Base-by-base conservation (phyloP, 2,797 vertebrate genomes). In the Mastacembelus armatus region DNA sequence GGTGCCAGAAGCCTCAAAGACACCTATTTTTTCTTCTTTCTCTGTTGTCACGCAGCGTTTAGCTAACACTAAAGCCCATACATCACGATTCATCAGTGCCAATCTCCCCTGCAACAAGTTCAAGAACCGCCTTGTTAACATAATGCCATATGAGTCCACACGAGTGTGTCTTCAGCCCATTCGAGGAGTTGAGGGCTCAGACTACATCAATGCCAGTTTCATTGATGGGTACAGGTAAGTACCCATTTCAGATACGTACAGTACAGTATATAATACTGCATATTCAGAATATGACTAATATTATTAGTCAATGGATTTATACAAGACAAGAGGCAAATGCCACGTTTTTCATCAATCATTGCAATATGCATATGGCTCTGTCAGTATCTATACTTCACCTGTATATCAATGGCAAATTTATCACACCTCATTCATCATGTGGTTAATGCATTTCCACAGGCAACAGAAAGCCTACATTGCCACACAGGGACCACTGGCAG, bases 101-200 rank as follows among this genome's bases (percentile, higher is more conserved):
- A 99, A 99, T 90, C 97, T 99, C 83, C 96, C 98, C 86, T 99
- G 98, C 95, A 99, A 99, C 96, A 99, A 99, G 94, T 99, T 99
- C 92, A 99, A 99, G 94, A 99, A 99, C 90, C 97, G 98, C 93
- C 97, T 99, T 93, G 98, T 99, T 79, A 99, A 99, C 95, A 99
- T 99, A 90, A 98, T 99, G 97, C 98, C 98, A 92, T 99, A 98
- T 84, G 97, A 99, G 90, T 98, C 97, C 85, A 99, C 98, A 56
- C 95, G 98, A 78, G 96, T 99, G 84, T 97, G 95, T 89, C 95
- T 99, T 86, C 98, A 98, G 92, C 98, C 98, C 69, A 99, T 99
- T 74, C 93, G 98, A 84, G 98, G 97, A 81, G 97, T 99, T 16
- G 98, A 99, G 90, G 98, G 98, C 73, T 99, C 98, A n/a, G 98